Evolutionary conservation across 2,888 invertebrate species (phyloP), one percentile per base, ranked within the genome.

Genomic region (Ectemnius cavifrons): DNA sequence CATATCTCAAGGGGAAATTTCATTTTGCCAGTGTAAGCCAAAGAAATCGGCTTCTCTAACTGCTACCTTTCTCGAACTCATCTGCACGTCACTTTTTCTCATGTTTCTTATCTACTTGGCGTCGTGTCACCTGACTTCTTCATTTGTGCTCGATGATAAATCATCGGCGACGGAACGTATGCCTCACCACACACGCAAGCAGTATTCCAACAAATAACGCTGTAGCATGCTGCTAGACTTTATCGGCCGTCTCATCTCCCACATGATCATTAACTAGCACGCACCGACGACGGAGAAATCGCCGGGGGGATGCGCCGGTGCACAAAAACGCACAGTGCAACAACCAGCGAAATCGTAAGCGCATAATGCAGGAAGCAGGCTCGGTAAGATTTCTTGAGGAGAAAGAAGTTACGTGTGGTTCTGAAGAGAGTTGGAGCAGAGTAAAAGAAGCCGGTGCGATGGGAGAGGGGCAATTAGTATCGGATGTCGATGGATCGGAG

Each of bases 381-480:
- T 23, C 37, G 8, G 37, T 2, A 23, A 11, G 37, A 8, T 37
- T 37, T 37, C 37, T 11, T 8, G 37, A 0, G 37, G 37, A 37
- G 37, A 37, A 37, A 37, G 37, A 37, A 37, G 37, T 37, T 37
- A 37, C 8, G 37, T 37, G 37, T 23, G 23, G 2, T 23, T 6
- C 37, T 11, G 13, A 52, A 4, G 16, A 52, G 64, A 68, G n/a
- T 46, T 70, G 76, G 71, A 77, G 67, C 70, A 59, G 62, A 68
- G 23, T 72, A 71, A 79, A 73, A 79, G 83, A 82, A 75, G 82
- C 78, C 73, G 77, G 79, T 77, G 75, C 75, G 74, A 77, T 52
- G 49, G 59, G 66, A 18, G 81, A 73, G 61, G 84, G 87, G 85
- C 87, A 88, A 89, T 89, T 88, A 88, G 89, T 89, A 88, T 89